phyloP scores from a whole-genome alignment of 2,113 vertebrate species.

The Trochalopteron elliotii region DNA sequence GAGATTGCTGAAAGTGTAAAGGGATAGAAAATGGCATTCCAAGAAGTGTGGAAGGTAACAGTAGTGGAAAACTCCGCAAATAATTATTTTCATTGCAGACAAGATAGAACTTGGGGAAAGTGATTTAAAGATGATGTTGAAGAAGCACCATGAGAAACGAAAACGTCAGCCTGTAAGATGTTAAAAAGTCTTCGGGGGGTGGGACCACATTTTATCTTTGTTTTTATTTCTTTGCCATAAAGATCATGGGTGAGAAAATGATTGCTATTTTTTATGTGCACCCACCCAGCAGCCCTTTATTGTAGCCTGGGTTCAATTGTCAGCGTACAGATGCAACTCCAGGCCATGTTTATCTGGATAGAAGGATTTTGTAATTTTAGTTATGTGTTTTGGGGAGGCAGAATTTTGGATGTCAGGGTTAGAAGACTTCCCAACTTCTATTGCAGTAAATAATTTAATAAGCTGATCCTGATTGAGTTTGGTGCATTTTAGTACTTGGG shows the following conservation, averaged over 20 bases:
- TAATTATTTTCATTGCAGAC: slow-evolving; percentile 73
- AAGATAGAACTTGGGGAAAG: slow-evolving; percentile 88
- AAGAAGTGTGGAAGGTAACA: not conserved
- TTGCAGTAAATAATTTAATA: not conserved
- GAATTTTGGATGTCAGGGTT: not conserved
- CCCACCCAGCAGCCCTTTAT: not conserved
- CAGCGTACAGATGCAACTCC: not conserved
- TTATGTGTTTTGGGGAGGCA: not conserved
- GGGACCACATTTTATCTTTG: not conserved
- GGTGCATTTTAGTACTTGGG: not conserved
- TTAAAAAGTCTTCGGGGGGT: not conserved
- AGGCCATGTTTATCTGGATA: not conserved
- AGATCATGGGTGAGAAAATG: not conserved
- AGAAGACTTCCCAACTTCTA: not conserved
- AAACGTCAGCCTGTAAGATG: slow-evolving; percentile 90
- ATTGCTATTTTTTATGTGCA: not conserved
- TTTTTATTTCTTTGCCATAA: not conserved
- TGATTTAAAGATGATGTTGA: slow-evolving; percentile 89
- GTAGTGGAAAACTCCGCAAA: not conserved
- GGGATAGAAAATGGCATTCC: not conserved
- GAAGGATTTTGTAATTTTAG: not conserved
- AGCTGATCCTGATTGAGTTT: not conserved
- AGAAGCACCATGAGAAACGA: slow-evolving; percentile 91
- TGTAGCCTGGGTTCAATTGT: not conserved
- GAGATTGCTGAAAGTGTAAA: not conserved